Evolutionary conservation across 92 coral and sea anemone genomes (phyloP).

Genomic region (Palythoa grandis): DNA sequence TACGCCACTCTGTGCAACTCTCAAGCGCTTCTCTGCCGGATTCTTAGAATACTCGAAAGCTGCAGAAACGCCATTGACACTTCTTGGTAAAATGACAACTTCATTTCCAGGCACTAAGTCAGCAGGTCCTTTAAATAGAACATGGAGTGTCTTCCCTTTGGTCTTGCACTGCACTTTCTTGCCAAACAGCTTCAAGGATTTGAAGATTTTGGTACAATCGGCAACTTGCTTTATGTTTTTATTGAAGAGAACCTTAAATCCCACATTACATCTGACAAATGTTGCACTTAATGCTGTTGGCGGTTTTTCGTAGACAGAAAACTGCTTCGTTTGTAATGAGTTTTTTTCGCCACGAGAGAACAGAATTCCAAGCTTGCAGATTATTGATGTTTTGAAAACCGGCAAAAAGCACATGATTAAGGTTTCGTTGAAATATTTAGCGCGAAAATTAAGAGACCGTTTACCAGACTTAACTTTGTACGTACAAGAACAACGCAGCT

Average conservation of each 20-base stretch:
- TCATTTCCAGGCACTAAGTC: not conserved
- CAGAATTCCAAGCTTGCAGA: not conserved
- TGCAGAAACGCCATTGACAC: not conserved
- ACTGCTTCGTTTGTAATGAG: not conserved
- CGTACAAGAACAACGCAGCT: slow-evolving; percentile 6
- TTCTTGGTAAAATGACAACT: not conserved
- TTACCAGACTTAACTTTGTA: not conserved
- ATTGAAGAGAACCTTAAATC: not conserved
- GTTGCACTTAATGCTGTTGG: not conserved
- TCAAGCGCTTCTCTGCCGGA: not conserved
- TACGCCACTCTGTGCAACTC: not conserved
- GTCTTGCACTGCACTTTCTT: not conserved
- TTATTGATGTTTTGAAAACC: not conserved
- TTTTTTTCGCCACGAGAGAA: not conserved
- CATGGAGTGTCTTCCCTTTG: not conserved
- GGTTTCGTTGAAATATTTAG: not conserved
- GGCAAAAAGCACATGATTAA: not conserved
- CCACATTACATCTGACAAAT: not conserved
- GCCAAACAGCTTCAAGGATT: not conserved
- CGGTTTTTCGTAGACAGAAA: not conserved
- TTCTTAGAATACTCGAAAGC: not conserved
- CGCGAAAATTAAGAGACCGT: not conserved
- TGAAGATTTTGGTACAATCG: not conserved
- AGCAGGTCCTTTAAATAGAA: not conserved
- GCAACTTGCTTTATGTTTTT: not conserved